These are phyloP conservation scores for Timema cristinae DNA, from an alignment of 2,888 invertebrate species.

Conservation along the genomic window DNA sequence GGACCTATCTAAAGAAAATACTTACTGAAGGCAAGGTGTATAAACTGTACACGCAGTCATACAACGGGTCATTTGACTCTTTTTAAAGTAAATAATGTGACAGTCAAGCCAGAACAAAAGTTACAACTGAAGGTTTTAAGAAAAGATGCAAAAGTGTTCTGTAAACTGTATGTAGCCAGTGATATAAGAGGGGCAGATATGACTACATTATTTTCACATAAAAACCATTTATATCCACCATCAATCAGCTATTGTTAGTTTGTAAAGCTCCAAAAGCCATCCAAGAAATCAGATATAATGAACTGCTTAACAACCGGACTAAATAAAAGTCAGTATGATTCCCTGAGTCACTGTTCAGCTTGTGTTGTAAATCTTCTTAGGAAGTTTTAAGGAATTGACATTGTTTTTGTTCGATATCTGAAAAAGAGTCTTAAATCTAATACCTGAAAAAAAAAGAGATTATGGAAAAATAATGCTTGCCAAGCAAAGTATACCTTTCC, in stretches of 20 bases:
- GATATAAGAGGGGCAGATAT: conserved; percentile 6
- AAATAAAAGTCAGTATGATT: conserved; percentile 1
- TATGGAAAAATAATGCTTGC: neutral
- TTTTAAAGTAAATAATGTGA: neutral
- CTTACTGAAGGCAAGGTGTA: conserved; percentile 8
- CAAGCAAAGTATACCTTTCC: conserved; percentile 5
- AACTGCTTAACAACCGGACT: neutral
- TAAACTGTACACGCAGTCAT: conserved; percentile 2
- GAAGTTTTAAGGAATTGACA: conserved; percentile 2
- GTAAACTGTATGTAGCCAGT: conserved; percentile 11
- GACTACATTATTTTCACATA: neutral
- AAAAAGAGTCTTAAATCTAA: neutral
- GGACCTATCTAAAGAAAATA: neutral
- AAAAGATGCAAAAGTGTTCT: conserved; percentile 10
- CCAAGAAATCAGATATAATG: conserved; percentile 3
- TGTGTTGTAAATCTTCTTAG: conserved; percentile 3
- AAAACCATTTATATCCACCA: conserved; percentile 8
- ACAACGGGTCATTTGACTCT: conserved; percentile 7
- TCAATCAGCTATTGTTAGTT: conserved; percentile 13
- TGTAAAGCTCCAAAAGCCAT: conserved; percentile 11
- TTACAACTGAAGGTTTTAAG: neutral
- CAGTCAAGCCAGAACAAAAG: neutral
- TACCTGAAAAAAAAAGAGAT: neutral
- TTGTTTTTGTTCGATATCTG: neutral
- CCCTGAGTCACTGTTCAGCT: conserved; percentile 1